Base-by-base conservation (phyloP, 1,140 invertebrate genomes). In the Cecropterus lyciades region DNA sequence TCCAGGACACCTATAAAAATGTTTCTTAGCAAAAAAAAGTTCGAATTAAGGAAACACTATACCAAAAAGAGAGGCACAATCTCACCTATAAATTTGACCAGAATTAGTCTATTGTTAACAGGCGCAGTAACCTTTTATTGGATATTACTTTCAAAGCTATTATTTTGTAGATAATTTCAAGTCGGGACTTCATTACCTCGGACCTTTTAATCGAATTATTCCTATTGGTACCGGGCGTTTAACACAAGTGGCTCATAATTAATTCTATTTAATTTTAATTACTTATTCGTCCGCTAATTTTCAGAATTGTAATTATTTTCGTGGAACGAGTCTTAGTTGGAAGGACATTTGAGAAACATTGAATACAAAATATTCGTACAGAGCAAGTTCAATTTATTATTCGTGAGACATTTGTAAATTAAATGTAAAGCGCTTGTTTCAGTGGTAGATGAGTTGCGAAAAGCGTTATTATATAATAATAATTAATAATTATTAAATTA, bases 201-300 rank as follows among this genome's bases (percentile, higher is more conserved):
- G 71, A 69, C 76, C 72, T 77, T 73, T 68, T n/a, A 70, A 84
- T 79, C 68, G 67, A 84, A 80, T 82, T 85, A 85, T 81, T 80
- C 70, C 72, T 80, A 78, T 80, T 74, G 75, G 40, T 78, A 69
- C 62, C 67, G 70, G 68, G 48, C 72, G 60, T 75, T 79, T 72
- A 72, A 82, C 72, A 76, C 72, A 75, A 79, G 71, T 72, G 53
- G 57, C 53, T 66, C 42, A 62, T 78, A 74, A 84, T 82, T 78
- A 79, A 77, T 77, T 80, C 67, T 69, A 71, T 64, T 69, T 63
- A 66, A 72, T 66, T 65, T 48, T 46, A 71, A 67, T 62, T 51
- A 51, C 48, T 51, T 7, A 10, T 10, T 14, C 48, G 20, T 51
- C 48, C 20, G 48, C 48, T 27, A 51, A 51, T 51, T 27, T 51